A percentile compares a stretch with the other conserved stretches of the same genome.
Conservation (phyloP, 2,888 invertebrate species). For the Heliconius cydno region DNA sequence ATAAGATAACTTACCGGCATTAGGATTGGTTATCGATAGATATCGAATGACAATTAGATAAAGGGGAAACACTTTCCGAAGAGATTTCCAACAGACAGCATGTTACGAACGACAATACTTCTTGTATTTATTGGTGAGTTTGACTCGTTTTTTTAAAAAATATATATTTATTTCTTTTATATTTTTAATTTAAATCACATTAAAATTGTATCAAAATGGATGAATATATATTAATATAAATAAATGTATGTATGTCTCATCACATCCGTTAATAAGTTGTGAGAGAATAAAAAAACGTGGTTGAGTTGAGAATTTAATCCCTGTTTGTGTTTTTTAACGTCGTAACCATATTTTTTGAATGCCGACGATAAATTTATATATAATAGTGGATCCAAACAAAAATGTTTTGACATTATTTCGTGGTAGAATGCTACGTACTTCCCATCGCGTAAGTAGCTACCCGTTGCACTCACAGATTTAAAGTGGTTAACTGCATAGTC, state of each 20-base stretch:
- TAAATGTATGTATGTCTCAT: not conserved
- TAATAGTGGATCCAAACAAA: too few species aligned
- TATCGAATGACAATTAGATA: conserved; percentile 21
- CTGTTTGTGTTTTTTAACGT: too few species aligned
- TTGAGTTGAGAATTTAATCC: too few species aligned
- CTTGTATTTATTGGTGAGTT: conserved; percentile 7
- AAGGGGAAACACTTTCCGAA: not conserved
- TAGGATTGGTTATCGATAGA: conserved; percentile 28
- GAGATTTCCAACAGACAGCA: not conserved
- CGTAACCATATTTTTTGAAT: too few species aligned
- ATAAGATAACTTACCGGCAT: conserved; percentile 9
- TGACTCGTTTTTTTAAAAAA: not conserved
- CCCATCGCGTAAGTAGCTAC: too few species aligned
- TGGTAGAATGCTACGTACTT: too few species aligned
- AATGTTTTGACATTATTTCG: too few species aligned
- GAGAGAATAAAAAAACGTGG: too few species aligned
- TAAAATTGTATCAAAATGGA: not conserved
- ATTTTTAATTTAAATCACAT: not conserved
- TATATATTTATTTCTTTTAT: not conserved
- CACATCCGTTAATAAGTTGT: not conserved
- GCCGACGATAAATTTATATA: too few species aligned
- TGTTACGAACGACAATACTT: not conserved
- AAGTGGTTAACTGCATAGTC: too few species aligned
- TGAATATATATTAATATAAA: not conserved
- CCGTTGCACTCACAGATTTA: too few species aligned